Percentiles rank a stretch among this genome's conserved stretches.
Evolutionary conservation across 2,797 vertebrate species (phyloP).

Genomic region (Okamejei kenojei): DNA sequence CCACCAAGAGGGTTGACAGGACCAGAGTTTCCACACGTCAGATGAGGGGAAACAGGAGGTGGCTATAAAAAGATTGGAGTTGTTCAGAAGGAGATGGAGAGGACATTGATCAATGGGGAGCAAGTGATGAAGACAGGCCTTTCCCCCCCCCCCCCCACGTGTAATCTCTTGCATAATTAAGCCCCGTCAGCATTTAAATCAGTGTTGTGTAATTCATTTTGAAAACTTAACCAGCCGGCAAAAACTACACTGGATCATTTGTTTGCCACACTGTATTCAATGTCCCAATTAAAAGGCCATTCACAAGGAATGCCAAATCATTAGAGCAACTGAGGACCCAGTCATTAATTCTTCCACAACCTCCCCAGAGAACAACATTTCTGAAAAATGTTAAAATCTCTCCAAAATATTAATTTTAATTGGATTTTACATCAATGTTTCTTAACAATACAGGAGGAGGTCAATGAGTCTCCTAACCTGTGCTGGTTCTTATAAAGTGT

Average conservation of each 20-base stretch:
- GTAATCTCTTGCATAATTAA: not conserved
- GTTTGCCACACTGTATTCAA: conserved; percentile 2
- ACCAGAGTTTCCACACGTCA: too few relatives aligned
- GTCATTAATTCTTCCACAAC: conserved; percentile 6
- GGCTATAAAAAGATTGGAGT: too few relatives aligned
- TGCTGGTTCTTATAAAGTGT: too few relatives aligned
- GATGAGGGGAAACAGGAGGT: too few relatives aligned
- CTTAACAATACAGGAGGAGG: not conserved
- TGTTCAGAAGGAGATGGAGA: not conserved
- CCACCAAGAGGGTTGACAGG: too few relatives aligned
- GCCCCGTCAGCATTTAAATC: not conserved
- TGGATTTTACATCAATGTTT: not conserved
- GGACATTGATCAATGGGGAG: not conserved
- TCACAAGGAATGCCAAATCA: not conserved
- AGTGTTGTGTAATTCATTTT: not conserved
- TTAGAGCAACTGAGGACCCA: not conserved
- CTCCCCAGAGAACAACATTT: not conserved
- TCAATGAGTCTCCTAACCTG: too few relatives aligned
- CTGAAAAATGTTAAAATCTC: not conserved
- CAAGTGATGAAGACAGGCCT: not conserved
- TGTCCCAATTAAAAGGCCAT: not conserved
- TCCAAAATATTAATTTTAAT: not conserved
- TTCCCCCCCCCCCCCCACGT: too few relatives aligned
- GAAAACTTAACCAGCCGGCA: not conserved
- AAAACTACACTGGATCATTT: not conserved